Percentiles rank a stretch among this genome's conserved stretches.
phyloP scores from a whole-genome alignment of 23 tunicate species.

The Phallusia fumigata region DNA sequence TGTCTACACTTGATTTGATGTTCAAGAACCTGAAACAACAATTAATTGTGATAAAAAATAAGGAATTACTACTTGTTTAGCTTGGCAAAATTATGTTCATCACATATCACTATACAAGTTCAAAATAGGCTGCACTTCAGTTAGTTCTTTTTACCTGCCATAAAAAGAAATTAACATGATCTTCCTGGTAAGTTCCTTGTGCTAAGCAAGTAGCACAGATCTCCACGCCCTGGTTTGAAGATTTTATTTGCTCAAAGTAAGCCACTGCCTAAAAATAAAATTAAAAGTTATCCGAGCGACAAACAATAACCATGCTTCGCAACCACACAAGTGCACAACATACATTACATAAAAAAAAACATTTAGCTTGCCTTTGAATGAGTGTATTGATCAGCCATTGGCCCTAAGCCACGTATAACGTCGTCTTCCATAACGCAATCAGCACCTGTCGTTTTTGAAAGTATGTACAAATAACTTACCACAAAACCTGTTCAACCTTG shows the following conservation, averaged over 20 bases:
- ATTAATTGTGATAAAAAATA: too few relatives aligned
- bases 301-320: not conserved
- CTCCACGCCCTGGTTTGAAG: slow-evolving; percentile 72
- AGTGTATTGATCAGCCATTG: slow-evolving; percentile 47
- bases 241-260: slow-evolving; percentile 77
- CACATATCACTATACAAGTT: too few relatives aligned
- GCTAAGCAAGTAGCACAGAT: slow-evolving; percentile 62
- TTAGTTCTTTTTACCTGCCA: slow-evolving; percentile 60
- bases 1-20: slow-evolving; percentile 67
- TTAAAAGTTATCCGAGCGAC: not conserved
- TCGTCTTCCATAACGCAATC: slow-evolving; percentile 51
- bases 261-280: slow-evolving; percentile 50
- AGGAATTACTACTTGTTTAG: too few relatives aligned
- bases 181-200: slow-evolving; percentile 45
- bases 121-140: too few relatives aligned
- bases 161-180: slow-evolving; percentile 68
- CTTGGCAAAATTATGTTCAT: too few relatives aligned
- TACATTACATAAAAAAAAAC: not conserved
- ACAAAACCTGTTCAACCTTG: not conserved
- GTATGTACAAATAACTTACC: not conserved
- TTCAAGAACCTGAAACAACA: slow-evolving; percentile 64
- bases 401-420: slow-evolving; percentile 59
- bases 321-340: not conserved
- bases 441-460: too few relatives aligned
- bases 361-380: slow-evolving; percentile 34